Base-by-base conservation (phyloP, 1,140 invertebrate species). In the Euglossa dilemma region DNA sequence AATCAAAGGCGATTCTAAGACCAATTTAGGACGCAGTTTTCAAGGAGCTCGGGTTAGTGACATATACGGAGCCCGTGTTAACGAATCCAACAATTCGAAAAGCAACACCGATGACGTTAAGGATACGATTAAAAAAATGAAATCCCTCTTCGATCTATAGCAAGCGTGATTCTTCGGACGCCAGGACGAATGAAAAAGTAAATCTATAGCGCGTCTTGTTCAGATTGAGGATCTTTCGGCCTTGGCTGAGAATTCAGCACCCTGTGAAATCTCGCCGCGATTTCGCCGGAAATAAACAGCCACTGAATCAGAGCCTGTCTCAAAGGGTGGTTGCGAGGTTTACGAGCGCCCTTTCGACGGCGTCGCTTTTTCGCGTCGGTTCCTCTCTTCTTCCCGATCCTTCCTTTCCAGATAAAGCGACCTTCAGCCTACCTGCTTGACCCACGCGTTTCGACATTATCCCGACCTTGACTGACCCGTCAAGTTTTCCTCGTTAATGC, bases 281-380 rank as follows among this genome's bases (percentile, higher is more conserved):
- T 63, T 63, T 28, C 16, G 28, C 16, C 18, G 61, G 8, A 18
- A 63, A n/a, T 28, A 11, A 64, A 43, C 54, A 52, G 66, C 50
- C 43, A 85, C 63, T 72, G 69, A 73, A 47, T 25, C 63, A 20
- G 14, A 7, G 12, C 25, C 28, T 20, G 36, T 66, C 36, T 43
- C 11, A 20, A 14, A 23, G 63, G 18, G 8, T 43, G 63, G 28
- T 4, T 12, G 36, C 5, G 18, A 84, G 67, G 67, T 79, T 84
- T 84, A 73, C 50, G 73, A 9, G 54, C 59, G 1, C 47, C 70
- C 56, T 74, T 75, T 69, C 50, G 61, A 52, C 61, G 69, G 84
- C 64, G 45, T 70, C 45, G 56, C 25, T 84, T 57, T 75, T 84
- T 85, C 79, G 84, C 74, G 81, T 52, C 36, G 36, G 36, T 36